These are phyloP conservation scores for Pangasius mekongensis DNA, from an alignment of 2,797 vertebrate genomes.

Conservation along the genomic window DNA sequence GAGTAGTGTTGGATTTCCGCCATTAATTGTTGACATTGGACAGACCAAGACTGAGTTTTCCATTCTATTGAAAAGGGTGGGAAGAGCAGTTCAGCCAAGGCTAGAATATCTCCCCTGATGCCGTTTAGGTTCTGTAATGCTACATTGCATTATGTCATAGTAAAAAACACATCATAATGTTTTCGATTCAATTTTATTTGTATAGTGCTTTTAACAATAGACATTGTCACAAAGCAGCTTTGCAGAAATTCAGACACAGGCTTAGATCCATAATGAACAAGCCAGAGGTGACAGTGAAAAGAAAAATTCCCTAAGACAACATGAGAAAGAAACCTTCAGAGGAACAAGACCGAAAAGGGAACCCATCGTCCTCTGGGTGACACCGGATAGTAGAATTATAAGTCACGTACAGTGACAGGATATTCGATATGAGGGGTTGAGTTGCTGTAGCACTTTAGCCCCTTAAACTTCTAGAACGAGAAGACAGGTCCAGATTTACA, in stretches of 20 bases:
- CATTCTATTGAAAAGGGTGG: constrained; percentile 38
- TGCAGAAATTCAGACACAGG: constrained; percentile 6
- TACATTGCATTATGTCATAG: background rate
- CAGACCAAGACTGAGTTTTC: constrained; percentile 22
- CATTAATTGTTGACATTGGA: constrained; percentile 49
- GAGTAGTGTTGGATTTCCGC: constrained; percentile 12
- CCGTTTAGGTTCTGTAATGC: background rate
- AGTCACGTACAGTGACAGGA: background rate
- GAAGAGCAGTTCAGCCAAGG: constrained; percentile 35
- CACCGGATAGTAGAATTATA: background rate
- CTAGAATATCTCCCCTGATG: constrained; percentile 14
- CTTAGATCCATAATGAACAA: background rate
- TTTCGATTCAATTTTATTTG: background rate
- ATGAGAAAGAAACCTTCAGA: background rate
- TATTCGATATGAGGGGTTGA: background rate
- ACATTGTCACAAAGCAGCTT: background rate
- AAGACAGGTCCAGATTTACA: background rate
- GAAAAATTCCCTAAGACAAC: background rate
- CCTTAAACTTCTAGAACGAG: background rate
- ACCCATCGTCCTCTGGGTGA: background rate
- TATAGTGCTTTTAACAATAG: background rate
- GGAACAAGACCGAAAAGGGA: background rate
- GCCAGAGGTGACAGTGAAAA: background rate
- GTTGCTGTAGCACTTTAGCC: background rate
- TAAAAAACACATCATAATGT: background rate